Base-by-base conservation (phyloP, 2,113 vertebrate genomes). In the Catharus bicknelli region DNA sequence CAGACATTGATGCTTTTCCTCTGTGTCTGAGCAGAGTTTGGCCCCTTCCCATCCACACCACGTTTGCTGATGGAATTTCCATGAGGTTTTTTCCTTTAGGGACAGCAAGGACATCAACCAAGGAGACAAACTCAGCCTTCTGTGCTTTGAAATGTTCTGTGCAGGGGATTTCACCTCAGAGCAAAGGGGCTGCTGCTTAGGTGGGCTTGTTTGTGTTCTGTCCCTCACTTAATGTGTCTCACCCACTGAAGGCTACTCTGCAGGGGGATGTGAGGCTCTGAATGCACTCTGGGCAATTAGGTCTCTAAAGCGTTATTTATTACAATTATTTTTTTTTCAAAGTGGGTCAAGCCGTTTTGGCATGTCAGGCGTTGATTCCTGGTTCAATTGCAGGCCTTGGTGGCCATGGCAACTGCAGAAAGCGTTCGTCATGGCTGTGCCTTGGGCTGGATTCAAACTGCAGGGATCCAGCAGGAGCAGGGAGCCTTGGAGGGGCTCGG, bases 301-400 rank as follows among this genome's bases (percentile, higher is more conserved):
- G 59, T 32, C 91, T 86, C 55, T 79, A 87, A 93, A 83, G 89
- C 74, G 12, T 91, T 82, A 94, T 94, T 96, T 93, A 95, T 96
- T 57, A 93, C 90, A 94, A 90, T 96, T 91, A 86, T 95, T 82
- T 86, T 88, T 85, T 83, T 94, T 88, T 89, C 94, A 90, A 98
- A 98, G 95, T 98, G 97, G 98, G 97, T 98, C 98, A 98, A 66
- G 95, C 95, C 93, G 69, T 97, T 97, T 98, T 95, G 97, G 97
- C 97, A 97, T 97, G 97, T 97, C 85, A 92, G 95, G 92, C 97
- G 25, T 88, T 21, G 95, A 96, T 96, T 97, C 94, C 94, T 74
- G 85, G 94, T 97, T 97, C 93, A 95, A 67, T 95, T 94, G 97
- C 94, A 84, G 93, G 94, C 95, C 86, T 51, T 7, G 73, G 97